phyloP scores from a whole-genome alignment of 2,113 vertebrate species.

The Megaceryle torquata region DNA sequence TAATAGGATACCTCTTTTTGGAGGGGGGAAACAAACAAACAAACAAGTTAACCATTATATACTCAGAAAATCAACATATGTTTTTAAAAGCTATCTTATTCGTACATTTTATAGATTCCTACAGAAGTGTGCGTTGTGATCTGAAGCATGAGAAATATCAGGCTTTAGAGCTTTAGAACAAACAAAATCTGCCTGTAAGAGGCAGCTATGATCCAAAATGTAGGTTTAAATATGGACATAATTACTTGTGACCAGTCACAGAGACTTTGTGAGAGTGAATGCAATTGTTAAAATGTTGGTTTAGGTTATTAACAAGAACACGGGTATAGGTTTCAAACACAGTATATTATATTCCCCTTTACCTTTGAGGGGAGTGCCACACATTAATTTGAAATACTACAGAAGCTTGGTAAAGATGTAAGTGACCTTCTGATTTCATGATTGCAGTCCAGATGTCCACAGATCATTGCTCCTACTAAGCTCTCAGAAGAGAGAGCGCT shows the following conservation, averaged over 20 bases:
- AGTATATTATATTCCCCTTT: neutral
- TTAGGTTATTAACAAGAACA: neutral
- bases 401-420: neutral
- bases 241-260: slow-evolving; percentile 11
- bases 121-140: neutral
- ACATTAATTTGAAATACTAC: neutral
- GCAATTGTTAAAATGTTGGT: neutral
- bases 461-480: neutral
- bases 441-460: neutral
- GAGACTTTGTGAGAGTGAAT: neutral
- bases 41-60: neutral
- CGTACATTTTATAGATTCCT: neutral
- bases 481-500: neutral
- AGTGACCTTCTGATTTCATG: neutral
- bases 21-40: too few species aligned
- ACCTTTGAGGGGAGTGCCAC: neutral
- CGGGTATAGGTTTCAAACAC: neutral
- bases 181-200: neutral
- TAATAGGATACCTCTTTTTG: neutral
- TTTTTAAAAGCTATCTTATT: neutral
- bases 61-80: neutral
- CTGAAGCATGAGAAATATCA: neutral
- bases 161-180: neutral
- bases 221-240: neutral
- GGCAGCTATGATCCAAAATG: neutral